Conservation (phyloP, 1,140 invertebrate genomes). For the Apis mellifera region Amel_HAv3.1 CM009933.2:7337001-7337500, state of each 20-base stretch:
- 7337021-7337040: no score
- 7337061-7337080: neutral
- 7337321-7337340: conserved; percentile 62
- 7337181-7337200: conserved; percentile 46
- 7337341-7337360: conserved; percentile 43
- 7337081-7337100: neutral
- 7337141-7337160: neutral
- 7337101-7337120: neutral
- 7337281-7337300: conserved; percentile 17
- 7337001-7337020: no score
- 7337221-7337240: conserved; percentile 24
- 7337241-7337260: conserved; percentile 70
- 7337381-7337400: conserved; percentile 7
- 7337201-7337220: conserved; percentile 70
- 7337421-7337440: accelerated
- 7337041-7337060: neutral
- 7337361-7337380: neutral
- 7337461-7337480: no score
- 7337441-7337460: neutral
- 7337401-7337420: neutral
- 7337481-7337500: no score
- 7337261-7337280: conserved; percentile 64
- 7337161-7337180: conserved; percentile 33
- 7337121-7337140: conserved; percentile 2
- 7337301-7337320: conserved; percentile 64